Percentiles rank a stretch among this genome's conserved stretches.
Evolutionary conservation across 2,888 invertebrate species (phyloP).

Genomic region (Mythimna ferrago): DNA sequence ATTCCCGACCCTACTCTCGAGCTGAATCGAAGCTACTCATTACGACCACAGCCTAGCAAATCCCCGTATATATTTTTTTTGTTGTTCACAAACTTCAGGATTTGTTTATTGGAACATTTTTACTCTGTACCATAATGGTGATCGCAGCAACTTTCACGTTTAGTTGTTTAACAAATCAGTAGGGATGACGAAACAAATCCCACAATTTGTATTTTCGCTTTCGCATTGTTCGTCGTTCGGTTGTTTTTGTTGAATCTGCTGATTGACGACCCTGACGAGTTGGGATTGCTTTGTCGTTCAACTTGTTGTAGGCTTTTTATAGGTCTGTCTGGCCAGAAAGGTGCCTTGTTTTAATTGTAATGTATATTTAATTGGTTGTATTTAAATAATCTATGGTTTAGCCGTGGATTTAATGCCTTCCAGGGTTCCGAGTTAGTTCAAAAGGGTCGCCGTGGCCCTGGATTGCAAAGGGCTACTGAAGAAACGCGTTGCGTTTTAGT

Average conservation of each 20-base stretch:
- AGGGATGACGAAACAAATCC: slow-evolving; percentile 71
- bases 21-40: slow-evolving; percentile 67
- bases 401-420: neutral
- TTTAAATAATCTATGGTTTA: slow-evolving; percentile 24
- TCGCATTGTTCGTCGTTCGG: slow-evolving; percentile 57
- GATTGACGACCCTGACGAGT: slow-evolving; percentile 70
- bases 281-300: slow-evolving; percentile 68
- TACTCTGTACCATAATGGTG: slow-evolving; percentile 55
- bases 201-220: slow-evolving; percentile 67
- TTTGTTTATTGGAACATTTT: slow-evolving; percentile 42
- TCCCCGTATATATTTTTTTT: slow-evolving; percentile 36
- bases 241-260: slow-evolving; percentile 68
- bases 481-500: too few species aligned
- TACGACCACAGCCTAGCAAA: slow-evolving; percentile 58
- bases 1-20: slow-evolving; percentile 62
- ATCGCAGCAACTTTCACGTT: slow-evolving; percentile 48
- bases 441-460: too few species aligned
- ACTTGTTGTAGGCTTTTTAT: slow-evolving; percentile 63
- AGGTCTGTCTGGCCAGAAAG: slow-evolving; percentile 55
- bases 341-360: slow-evolving; percentile 54
- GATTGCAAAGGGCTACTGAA: too few species aligned
- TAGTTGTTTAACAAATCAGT: slow-evolving; percentile 70
- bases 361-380: slow-evolving; percentile 40
- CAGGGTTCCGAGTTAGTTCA: too few species aligned
- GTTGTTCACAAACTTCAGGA: slow-evolving; percentile 21